Percentiles rank a stretch among this genome's conserved stretches.
Conservation (phyloP, 2,113 vertebrate species). For the Hyperopisus bebe region DNA sequence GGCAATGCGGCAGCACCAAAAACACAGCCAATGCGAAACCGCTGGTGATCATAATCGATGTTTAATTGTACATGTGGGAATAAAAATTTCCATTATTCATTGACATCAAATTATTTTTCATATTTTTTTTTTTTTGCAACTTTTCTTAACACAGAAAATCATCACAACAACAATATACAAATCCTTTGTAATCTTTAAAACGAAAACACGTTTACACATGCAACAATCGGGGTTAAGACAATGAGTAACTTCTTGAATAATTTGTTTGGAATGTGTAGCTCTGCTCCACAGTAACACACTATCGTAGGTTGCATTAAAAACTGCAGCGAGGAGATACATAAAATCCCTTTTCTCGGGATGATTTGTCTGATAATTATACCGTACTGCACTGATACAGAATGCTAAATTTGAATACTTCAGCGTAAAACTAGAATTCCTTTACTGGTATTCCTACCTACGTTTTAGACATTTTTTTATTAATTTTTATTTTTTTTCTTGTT, state of each 20-base stretch:
- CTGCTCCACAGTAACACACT: conserved; percentile 39
- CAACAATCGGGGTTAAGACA: conserved; percentile 83
- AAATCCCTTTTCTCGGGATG: conserved; percentile 36
- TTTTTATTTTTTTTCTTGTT: conserved; percentile 5
- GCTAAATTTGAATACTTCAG: conserved; percentile 45
- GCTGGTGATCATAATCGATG: conserved; percentile 47
- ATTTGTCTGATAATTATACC: conserved; percentile 43
- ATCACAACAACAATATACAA: conserved; percentile 89
- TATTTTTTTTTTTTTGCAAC: conserved; percentile 57
- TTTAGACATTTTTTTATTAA: conserved; percentile 40
- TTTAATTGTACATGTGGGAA: conserved; percentile 44
- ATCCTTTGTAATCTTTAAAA: conserved; percentile 78
- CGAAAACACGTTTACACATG: conserved; percentile 84
- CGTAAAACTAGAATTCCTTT: conserved; percentile 48
- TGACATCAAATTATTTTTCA: conserved; percentile 50
- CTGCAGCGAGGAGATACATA: conserved; percentile 35
- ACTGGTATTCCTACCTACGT: conserved; percentile 50
- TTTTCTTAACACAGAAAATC: conserved; percentile 81
- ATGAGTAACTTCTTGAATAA: conserved; percentile 67
- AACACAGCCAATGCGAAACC: conserved; percentile 9
- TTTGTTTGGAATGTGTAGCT: conserved; percentile 59
- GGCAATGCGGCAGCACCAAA: conserved; percentile 17
- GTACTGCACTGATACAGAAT: conserved; percentile 39
- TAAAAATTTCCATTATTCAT: conserved; percentile 49
- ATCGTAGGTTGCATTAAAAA: conserved; percentile 29